Percentiles rank a stretch among this genome's conserved stretches.
Conservation (phyloP, 2,113 vertebrate genomes). For the Nothobranchius furzeri region DNA sequence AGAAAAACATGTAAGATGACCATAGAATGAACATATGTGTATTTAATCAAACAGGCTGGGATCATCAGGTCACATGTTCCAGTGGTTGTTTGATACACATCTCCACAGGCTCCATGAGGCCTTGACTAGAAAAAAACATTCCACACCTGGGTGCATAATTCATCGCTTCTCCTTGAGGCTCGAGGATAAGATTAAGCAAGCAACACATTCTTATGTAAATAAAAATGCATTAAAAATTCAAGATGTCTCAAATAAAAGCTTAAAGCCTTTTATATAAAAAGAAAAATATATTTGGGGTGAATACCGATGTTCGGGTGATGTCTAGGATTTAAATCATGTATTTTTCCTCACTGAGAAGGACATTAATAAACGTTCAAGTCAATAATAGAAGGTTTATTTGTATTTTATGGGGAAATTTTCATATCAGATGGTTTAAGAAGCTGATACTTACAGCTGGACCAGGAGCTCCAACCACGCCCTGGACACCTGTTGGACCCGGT, state of each 20-base stretch:
- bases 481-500: conserved; percentile 89
- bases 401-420: neutral
- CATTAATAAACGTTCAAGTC: neutral
- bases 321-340: neutral
- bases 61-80: neutral
- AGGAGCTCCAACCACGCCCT: conserved; percentile 93
- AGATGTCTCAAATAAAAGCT: conserved; percentile 2
- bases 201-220: neutral
- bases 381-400: neutral
- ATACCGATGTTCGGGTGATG: neutral
- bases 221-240: conserved; percentile 5
- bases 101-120: neutral
- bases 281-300: neutral
- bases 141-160: conserved; percentile 22
- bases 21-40: neutral
- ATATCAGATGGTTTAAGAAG: neutral
- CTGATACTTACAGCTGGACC: conserved; percentile 93
- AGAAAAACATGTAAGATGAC: neutral
- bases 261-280: neutral
- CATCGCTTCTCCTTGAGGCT: conserved; percentile 1
- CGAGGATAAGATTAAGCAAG: conserved; percentile 2
- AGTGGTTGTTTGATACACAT: neutral
- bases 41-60: neutral
- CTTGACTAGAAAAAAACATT: conserved; percentile 9
- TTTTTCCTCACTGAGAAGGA: neutral